phyloP scores from a whole-genome alignment of 2,888 invertebrate genomes.

The Strigamia transsilvanica region DNA sequence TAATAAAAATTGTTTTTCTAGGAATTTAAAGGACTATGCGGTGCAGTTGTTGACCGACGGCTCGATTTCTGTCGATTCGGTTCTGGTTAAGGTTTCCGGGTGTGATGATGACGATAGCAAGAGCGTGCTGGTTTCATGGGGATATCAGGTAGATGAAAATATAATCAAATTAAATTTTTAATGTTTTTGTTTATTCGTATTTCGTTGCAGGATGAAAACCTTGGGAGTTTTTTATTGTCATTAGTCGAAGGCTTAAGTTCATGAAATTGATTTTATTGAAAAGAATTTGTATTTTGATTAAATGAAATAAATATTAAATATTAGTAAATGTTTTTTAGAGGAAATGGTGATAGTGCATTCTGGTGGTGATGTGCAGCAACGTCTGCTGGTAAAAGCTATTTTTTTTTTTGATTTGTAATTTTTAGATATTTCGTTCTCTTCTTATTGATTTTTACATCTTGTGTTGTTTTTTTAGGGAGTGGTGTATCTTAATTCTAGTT shows the following conservation, averaged over 20 bases:
- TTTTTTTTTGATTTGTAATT: too few relatives aligned
- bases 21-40: constrained; percentile 79
- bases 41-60: constrained; percentile 79
- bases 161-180: neutral
- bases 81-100: constrained; percentile 89
- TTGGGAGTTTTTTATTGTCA: constrained; percentile 87
- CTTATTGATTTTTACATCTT: too few relatives aligned
- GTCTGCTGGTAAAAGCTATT: too few relatives aligned
- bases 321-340: too few relatives aligned
- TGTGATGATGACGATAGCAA: constrained; percentile 81
- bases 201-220: constrained; percentile 80
- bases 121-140: constrained; percentile 92
- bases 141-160: constrained; percentile 71
- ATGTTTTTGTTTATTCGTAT: too few relatives aligned
- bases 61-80: constrained; percentile 86
- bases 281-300: neutral
- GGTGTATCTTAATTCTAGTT: too few relatives aligned
- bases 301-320: too few relatives aligned
- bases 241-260: constrained; percentile 59
- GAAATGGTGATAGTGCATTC: too few relatives aligned
- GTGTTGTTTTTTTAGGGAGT: too few relatives aligned
- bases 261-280: neutral
- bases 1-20: constrained; percentile 57
- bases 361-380: too few relatives aligned
- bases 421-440: too few relatives aligned